Evolutionary conservation across 2,888 invertebrate genomes (phyloP).

Genomic region (Troides aeacus): DNA sequence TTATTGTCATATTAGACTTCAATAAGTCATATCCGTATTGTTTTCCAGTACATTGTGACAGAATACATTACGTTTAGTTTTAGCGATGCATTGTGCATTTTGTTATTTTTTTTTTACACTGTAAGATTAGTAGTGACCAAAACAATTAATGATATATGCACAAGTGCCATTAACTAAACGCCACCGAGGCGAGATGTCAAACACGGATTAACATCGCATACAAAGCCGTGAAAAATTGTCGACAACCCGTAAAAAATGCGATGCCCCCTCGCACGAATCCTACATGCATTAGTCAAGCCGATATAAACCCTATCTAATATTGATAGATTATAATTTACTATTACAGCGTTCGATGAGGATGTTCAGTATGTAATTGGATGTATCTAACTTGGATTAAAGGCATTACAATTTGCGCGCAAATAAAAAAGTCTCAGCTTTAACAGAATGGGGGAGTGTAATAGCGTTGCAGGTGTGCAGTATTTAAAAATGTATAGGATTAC

Average conservation of each 20-base stretch:
- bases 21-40: neutral
- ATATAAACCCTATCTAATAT: conserved; percentile 34
- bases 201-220: conserved; percentile 71
- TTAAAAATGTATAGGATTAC: conserved; percentile 57
- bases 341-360: conserved; percentile 36
- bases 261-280: conserved; percentile 48
- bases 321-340: conserved; percentile 34
- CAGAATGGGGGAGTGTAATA: conserved; percentile 52
- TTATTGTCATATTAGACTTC: no score
- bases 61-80: neutral
- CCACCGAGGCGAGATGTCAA: conserved; percentile 70
- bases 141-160: conserved; percentile 31
- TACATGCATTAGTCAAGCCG: conserved; percentile 32
- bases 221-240: conserved; percentile 74
- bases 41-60: neutral
- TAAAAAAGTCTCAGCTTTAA: conserved; percentile 59
- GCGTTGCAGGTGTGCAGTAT: conserved; percentile 66
- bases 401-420: conserved; percentile 75
- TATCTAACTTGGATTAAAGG: conserved; percentile 76
- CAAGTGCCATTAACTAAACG: conserved; percentile 69
- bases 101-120: neutral
- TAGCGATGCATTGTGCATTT: conserved; percentile 6
- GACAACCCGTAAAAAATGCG: conserved; percentile 57
- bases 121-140: conserved; percentile 5
- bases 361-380: conserved; percentile 75